Base-by-base conservation (phyloP, 2,113 vertebrate species). In the Serilophus lunatus region DNA sequence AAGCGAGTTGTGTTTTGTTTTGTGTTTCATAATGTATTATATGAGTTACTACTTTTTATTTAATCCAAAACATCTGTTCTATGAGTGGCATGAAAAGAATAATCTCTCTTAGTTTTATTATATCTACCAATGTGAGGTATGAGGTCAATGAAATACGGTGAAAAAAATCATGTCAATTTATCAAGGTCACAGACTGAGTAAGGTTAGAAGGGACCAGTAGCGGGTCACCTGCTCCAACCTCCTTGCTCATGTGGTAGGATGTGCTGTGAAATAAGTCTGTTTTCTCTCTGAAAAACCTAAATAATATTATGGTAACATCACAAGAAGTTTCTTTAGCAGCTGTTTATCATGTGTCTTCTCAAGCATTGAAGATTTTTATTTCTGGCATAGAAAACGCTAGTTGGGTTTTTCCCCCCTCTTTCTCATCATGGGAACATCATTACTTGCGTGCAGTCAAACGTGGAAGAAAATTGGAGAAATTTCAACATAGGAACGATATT, bases 271-370 rank as follows among this genome's bases (percentile, higher is more conserved):
- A 96, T 40, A 10, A 76, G 33, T 40, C 47, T 85, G 49, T 33
- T 93, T 79, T 51, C 82, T 77, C 59, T 84, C 88, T 93, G 91
- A 60, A 26, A 95, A 92, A 70, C 14, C 51, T 89, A 93, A 96
- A 78, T 56, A 61, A 25, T 66, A n/a, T 38, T 77, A 82, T n/a
- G n/a, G n/a, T n/a, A n/a, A n/a, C n/a, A n/a, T n/a, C n/a, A n/a
- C n/a, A n/a, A 75, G n/a, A 86, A 90, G 53, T 64, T 86, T 76
- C 57, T 90, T 87, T 80, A 81, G 77, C 92, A 86, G 82, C 18
- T 64, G 36, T 53, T 82, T 36, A 56, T 29, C 74, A 22, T 29
- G 16, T 94, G 85, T 92, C 53, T 83, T 91, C 75, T 93, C 69
- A 92, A 92, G 83, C 40, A 76, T 33, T 69, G 75, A 96, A 86